Evolutionary conservation across 2,888 invertebrate species (phyloP), one percentile per base, ranked within the genome.

Genomic region (Mesorhabditis spiculigera): DNA sequence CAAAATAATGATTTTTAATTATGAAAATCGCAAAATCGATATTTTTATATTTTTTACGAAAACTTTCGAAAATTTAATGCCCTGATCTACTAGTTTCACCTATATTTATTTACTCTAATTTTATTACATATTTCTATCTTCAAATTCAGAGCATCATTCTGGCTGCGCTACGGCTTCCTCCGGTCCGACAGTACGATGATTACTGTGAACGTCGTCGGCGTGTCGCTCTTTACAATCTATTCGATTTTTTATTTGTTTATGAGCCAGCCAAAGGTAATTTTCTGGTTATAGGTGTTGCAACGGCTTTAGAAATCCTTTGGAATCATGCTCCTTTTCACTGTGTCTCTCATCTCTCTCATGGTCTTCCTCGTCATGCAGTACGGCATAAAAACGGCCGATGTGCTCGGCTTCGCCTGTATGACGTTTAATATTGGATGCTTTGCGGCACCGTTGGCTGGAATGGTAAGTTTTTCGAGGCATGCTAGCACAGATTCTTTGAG

Each of bases 141-240:
- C 58, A 50, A 44, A 5, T 88, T 71, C 88, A 92, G 93, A 87
- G 91, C 91, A 82, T 90, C 90, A 78, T 88, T 93, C 70, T 93
- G 93, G 93, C 87, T 93, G 45, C 88, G 91, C 66, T 94, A 94
- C 87, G 93, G 93, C 45, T 87, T 91, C 75, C 87, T 91, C 69
- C 92, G 92, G 81, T 87, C 89, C 76, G 93, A 93, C 85, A 87
- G 88, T 68, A 91, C 91, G 71, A 89, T 93, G 82, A 89, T 92
- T 67, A 87, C 91, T 81, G 93, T 93, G 0, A 94, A 94, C 86
- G 87, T 89, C 44, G 90, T 93, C 79, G 93, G 93, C 41, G 86
- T 91, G 4, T 86, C 89, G 10, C 88, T 93, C 66, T 92, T 93
- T 89, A 86, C 91, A 65, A 87, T 89, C 43, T 93, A 93, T 85